Evolutionary conservation across 2,888 invertebrate genomes (phyloP).

Genomic region (Uloborus plumipes): DNA sequence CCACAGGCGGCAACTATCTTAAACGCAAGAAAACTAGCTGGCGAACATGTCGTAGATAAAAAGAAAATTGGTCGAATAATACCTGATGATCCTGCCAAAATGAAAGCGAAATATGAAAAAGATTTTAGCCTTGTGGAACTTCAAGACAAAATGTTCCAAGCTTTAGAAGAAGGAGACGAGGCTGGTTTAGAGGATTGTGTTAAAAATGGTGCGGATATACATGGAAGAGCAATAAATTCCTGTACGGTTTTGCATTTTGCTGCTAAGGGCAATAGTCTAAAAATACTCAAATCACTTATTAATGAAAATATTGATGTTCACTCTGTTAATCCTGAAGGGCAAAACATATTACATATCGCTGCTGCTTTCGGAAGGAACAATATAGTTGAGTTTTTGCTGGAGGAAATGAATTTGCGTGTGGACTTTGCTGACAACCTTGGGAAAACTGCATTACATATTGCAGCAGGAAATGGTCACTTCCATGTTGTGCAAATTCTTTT

Average conservation of each 20-base stretch:
- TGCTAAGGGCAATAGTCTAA: neutral
- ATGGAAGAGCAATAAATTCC: conserved; percentile 11
- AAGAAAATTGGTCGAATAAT: conserved; percentile 23
- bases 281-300: neutral
- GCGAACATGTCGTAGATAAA: neutral
- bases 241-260: neutral
- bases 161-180: conserved; percentile 7
- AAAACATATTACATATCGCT: neutral
- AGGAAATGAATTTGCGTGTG: neutral
- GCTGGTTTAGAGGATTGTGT: conserved; percentile 5
- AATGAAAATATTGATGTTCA: neutral
- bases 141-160: conserved; percentile 11
- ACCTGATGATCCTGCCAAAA: neutral
- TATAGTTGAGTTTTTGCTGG: neutral
- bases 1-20: neutral
- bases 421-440: neutral
- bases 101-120: neutral
- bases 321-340: neutral
- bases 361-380: neutral
- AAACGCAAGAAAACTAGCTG: conserved; percentile 15
- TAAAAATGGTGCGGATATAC: conserved; percentile 11
- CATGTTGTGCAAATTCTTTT: neutral
- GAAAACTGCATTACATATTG: conserved; percentile 12
- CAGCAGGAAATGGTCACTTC: neutral
- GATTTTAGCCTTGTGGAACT: neutral